Evolutionary conservation across 1,140 invertebrate genomes (phyloP).

Genomic region (Drosophila tropicalis): DNA sequence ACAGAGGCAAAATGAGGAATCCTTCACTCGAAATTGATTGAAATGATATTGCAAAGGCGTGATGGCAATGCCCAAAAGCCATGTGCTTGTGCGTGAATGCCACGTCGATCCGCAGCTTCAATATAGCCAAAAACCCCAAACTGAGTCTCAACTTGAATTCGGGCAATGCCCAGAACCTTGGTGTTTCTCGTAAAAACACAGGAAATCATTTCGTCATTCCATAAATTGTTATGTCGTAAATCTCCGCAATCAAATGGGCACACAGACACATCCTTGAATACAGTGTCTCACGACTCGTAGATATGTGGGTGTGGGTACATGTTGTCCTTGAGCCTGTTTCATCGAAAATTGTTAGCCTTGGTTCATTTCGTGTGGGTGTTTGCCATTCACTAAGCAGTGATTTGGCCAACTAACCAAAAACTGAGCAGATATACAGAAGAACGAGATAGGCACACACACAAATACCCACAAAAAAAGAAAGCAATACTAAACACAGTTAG

Average conservation of each 20-base stretch:
- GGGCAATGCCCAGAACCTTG: slow-evolving; percentile 4
- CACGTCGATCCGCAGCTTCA: slow-evolving; percentile 26
- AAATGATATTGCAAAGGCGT: slow-evolving; percentile 79
- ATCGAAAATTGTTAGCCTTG: slow-evolving; percentile 56
- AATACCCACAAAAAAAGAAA: slow-evolving; percentile 20
- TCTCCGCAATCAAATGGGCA: slow-evolving; percentile 76
- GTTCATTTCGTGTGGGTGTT: slow-evolving; percentile 51
- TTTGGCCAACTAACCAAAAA: slow-evolving; percentile 66
- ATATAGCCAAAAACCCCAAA: not conserved
- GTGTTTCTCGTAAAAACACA: slow-evolving; percentile 67
- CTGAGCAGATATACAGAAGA: not conserved
- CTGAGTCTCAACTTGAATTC: not conserved
- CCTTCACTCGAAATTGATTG: slow-evolving; percentile 79
- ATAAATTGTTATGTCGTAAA: slow-evolving; percentile 82
- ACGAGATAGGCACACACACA: not conserved
- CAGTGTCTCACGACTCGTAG: slow-evolving; percentile 16
- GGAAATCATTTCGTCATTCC: slow-evolving; percentile 81
- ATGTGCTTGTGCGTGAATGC: slow-evolving; percentile 32
- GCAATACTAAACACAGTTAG: not conserved
- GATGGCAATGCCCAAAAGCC: slow-evolving; percentile 44
- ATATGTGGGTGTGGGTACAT: not conserved
- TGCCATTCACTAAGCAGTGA: slow-evolving; percentile 50
- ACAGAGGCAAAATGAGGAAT: slow-evolving; percentile 37
- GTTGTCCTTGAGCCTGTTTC: slow-evolving; percentile 60
- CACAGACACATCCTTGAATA: slow-evolving; percentile 42